Conservation (phyloP, 2,113 vertebrate species). For the Isurus oxyrinchus region DNA sequence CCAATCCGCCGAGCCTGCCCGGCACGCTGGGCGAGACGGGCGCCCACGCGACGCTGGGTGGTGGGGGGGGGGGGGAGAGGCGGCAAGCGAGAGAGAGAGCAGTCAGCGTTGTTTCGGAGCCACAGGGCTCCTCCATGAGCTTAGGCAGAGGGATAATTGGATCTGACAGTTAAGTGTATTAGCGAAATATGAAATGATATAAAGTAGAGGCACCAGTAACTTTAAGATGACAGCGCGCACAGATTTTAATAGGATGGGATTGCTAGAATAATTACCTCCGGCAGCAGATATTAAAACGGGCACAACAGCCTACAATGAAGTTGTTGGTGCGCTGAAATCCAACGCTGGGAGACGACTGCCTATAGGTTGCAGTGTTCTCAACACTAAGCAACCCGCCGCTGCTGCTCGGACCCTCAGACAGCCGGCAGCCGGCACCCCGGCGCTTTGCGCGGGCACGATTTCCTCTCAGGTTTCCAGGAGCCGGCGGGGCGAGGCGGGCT, state of each 20-base stretch:
- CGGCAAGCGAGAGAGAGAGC: neutral
- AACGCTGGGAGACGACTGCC: fast-evolving
- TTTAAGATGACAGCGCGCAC: neutral
- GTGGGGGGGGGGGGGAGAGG: no score
- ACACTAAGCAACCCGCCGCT: no score
- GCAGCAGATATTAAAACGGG: neutral
- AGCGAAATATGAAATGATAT: conserved; percentile 4
- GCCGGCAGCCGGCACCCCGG: no score
- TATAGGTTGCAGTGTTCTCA: neutral
- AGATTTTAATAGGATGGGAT: conserved; percentile 2
- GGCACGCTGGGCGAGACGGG: no score
- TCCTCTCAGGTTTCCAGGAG: no score
- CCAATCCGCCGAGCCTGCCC: no score
- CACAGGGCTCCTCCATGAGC: neutral
- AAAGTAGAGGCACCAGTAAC: neutral
- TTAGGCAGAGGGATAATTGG: neutral
- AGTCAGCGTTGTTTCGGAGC: neutral
- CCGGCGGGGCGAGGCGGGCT: no score
- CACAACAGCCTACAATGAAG: neutral
- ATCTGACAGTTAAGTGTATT: neutral
- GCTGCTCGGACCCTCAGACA: no score
- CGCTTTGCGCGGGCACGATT: no score
- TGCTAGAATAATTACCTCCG: neutral
- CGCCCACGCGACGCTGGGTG: no score
- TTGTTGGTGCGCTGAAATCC: neutral